Conservation (phyloP, 2,113 vertebrate genomes). For the Bothrops jararaca region DNA sequence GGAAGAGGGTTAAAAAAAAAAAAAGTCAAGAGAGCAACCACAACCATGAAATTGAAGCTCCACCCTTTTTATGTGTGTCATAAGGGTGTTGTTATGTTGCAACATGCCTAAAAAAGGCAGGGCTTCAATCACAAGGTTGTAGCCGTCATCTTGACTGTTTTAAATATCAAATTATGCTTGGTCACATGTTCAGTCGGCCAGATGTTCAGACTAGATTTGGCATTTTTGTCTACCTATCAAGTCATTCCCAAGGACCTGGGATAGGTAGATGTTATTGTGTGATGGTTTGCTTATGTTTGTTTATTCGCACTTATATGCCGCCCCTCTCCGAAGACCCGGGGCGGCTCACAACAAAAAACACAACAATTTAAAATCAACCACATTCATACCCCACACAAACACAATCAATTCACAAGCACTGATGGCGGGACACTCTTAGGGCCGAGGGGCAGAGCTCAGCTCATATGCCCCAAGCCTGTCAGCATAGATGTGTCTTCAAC, state of each 20-base stretch:
- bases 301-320: too few species aligned
- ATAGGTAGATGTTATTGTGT: background rate
- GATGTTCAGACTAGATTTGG: background rate
- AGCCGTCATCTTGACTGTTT: background rate
- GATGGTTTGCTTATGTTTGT: too few species aligned
- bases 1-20: background rate
- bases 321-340: too few species aligned
- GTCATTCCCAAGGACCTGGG: background rate
- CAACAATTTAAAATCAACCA: too few species aligned
- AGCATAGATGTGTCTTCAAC: too few species aligned
- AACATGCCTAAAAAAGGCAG: background rate
- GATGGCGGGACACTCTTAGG: too few species aligned
- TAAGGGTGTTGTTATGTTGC: background rate
- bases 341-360: too few species aligned
- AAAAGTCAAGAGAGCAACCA: background rate
- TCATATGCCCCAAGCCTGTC: too few species aligned
- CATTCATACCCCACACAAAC: too few species aligned
- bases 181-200: background rate
- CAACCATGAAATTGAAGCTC: background rate
- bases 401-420: too few species aligned
- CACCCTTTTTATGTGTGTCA: background rate
- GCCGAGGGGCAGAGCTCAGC: too few species aligned
- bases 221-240: background rate
- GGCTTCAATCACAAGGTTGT: background rate
- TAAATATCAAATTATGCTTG: background rate